Base-by-base conservation (phyloP, 2,797 vertebrate species). In the Gambelia wislizenii region DNA sequence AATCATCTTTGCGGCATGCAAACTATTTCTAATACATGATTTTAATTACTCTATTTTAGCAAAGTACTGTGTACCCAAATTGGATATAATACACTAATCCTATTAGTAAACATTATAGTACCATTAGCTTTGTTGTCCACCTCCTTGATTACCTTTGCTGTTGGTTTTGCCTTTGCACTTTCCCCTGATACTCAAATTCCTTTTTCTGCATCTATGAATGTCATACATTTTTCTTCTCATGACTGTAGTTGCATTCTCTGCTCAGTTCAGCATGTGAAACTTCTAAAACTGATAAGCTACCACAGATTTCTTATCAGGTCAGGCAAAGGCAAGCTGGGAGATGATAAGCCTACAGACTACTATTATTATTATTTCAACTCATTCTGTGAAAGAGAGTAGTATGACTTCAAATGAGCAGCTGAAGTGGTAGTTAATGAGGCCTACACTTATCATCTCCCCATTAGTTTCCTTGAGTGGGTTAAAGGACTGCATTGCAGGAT, bases 41-140 rank as follows among this genome's bases (percentile, higher is more conserved):
- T 94, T 93, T 93, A 94, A 94, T 94, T 94, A 77, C 86, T 89
- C 91, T 77, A 20, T 76, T 75, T 85, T 81, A 90, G 70, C 78
- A 90, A 47, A 93, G 82, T 67, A 54, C 36, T 54, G 18, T 33
- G 69, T 81, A 30, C 69, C 85, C 13, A 92, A 95, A 93, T 92
- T 89, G 74, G 33, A 94, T 93, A 93, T 94, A 12, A 79, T 85
- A 3, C 78, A 39, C 33, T 94, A 93, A 93, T 92, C 83, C 90
- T 89, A 87, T 92, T 92, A 89, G 90, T 93, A 93, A 94, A 89
- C 92, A 94, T 92, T 91, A 44, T 25, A 84, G 20, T 54, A 52
- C 72, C 61, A 92, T 93, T 79, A 88, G 30, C 69, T 89, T 13
- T 85, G 79, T 44, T 36, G 69, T 49, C 56, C 27, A 20, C 9